phyloP scores from a whole-genome alignment of 2,797 vertebrate genomes.

The Benthosema pterotum region DNA sequence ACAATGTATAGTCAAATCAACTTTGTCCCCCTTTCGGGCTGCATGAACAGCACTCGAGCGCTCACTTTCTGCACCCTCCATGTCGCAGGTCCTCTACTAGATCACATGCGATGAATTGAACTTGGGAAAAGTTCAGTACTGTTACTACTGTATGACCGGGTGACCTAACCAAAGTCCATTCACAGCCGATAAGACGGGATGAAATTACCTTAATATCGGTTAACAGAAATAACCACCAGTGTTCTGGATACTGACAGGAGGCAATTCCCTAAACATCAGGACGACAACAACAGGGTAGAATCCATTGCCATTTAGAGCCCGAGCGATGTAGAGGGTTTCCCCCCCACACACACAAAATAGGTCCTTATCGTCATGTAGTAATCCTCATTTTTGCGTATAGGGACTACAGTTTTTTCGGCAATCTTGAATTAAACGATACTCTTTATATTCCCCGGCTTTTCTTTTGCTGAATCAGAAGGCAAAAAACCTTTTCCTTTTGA shows the following conservation, averaged over 20 bases:
- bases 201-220: conserved; percentile 41
- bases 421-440: too few relatives aligned
- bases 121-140: background rate
- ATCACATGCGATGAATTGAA: too few relatives aligned
- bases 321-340: conserved; percentile 4
- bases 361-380: background rate
- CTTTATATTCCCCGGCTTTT: too few relatives aligned
- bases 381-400: too few relatives aligned
- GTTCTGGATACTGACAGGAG: background rate
- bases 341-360: conserved; percentile 2
- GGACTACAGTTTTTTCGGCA: too few relatives aligned
- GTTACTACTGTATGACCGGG: too few relatives aligned
- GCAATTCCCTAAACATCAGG: too few relatives aligned
- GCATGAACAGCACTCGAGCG: too few relatives aligned
- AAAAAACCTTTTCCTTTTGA: background rate
- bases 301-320: conserved; percentile 47
- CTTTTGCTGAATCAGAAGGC: background rate
- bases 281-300: background rate
- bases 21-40: too few relatives aligned
- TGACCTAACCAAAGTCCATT: background rate
- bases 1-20: too few relatives aligned
- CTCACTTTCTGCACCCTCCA: too few relatives aligned
- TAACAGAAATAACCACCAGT: background rate
- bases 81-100: too few relatives aligned
- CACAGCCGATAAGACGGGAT: background rate